A percentile compares a stretch with the other conserved stretches of the same genome.
These are phyloP conservation scores for Zingel zingel DNA, from an alignment of 2,113 vertebrate species.

Conservation along the genomic window DNA sequence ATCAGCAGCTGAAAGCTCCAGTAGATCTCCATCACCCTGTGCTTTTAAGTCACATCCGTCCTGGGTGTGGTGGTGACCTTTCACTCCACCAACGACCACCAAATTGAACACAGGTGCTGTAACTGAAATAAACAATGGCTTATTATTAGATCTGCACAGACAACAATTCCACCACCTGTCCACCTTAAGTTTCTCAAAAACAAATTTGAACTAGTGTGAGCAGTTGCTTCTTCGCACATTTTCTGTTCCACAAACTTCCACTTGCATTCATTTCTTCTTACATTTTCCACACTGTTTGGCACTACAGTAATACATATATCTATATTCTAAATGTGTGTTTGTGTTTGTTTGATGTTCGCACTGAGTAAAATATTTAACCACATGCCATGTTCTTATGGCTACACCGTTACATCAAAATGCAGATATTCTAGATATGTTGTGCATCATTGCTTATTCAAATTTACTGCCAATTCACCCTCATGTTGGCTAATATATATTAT, in stretches of 20 bases:
- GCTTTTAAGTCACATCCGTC: conserved; percentile 68
- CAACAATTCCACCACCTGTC: conserved; percentile 44
- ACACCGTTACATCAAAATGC: conserved; percentile 15
- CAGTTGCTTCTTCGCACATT: neutral
- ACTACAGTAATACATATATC: neutral
- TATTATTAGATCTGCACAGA: conserved; percentile 44
- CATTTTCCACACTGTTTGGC: neutral
- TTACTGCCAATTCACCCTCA: neutral
- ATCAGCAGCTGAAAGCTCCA: conserved; percentile 77
- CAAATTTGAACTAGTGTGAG: neutral
- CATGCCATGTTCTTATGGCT: neutral
- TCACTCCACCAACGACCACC: conserved; percentile 16
- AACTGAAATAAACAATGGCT: conserved; percentile 59
- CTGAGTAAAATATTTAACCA: neutral
- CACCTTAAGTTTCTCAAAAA: neutral
- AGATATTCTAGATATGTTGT: neutral
- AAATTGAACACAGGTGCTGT: conserved; percentile 59
- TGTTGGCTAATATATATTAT: neutral
- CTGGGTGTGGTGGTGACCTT: neutral
- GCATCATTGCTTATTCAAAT: neutral
- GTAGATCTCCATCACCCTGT: conserved; percentile 37
- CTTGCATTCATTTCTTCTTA: conserved; percentile 6
- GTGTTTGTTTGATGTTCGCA: conserved; percentile 9
- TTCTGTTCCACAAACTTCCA: neutral
- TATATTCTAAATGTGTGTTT: neutral